Conservation (phyloP, 2,888 invertebrate species). For the Temnothorax ravouxi region DNA sequence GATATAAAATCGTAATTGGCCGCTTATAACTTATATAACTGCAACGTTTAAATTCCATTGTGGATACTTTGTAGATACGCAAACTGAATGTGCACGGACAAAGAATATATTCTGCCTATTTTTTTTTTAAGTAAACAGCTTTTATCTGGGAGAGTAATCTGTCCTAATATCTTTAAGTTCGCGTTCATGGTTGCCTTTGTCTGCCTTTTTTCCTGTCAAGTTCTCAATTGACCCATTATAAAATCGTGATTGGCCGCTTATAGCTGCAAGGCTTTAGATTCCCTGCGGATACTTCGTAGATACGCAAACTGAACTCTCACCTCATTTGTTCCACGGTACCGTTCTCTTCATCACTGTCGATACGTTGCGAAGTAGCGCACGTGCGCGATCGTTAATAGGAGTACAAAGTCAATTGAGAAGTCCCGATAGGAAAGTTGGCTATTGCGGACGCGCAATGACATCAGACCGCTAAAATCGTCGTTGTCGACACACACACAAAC, state of each 20-base stretch:
- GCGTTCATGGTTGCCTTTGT: neutral
- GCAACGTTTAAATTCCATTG: neutral
- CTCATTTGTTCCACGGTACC: conserved; percentile 33
- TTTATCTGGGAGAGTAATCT: neutral
- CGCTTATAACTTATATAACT: neutral
- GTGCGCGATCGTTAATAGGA: conserved; percentile 71
- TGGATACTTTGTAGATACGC: neutral
- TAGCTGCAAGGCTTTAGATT: conserved; percentile 7
- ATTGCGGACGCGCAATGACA: conserved; percentile 55
- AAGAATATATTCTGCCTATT: neutral
- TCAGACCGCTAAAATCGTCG: conserved; percentile 71
- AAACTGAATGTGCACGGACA: neutral
- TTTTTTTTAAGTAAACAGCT: conserved; percentile 14
- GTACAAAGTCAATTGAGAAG: conserved; percentile 66
- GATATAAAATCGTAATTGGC: neutral
- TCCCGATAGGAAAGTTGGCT: conserved; percentile 38
- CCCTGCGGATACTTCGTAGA: neutral
- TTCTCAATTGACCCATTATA: conserved; percentile 21
- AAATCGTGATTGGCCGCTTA: neutral
- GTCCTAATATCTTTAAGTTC: neutral
- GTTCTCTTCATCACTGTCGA: conserved; percentile 69
- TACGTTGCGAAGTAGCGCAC: conserved; percentile 74
- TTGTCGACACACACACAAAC: conserved; percentile 64
- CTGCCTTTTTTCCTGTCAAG: neutral
- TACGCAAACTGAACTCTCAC: conserved; percentile 11